Base-by-base conservation (phyloP, 2,113 vertebrate genomes). In the Leptocoma aspasia region DNA sequence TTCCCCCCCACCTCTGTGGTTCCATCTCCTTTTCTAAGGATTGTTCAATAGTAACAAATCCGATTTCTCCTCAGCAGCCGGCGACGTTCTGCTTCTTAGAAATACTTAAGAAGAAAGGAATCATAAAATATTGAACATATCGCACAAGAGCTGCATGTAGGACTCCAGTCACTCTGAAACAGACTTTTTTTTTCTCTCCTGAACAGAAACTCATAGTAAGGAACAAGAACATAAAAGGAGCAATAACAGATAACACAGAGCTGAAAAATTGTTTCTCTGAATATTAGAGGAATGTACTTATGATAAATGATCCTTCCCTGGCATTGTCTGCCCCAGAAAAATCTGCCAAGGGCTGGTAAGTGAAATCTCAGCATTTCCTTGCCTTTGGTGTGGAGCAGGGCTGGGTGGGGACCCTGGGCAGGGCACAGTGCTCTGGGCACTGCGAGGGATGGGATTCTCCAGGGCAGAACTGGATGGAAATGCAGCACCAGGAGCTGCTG, bases 231-330 rank as follows among this genome's bases (percentile, higher is more conserved):
- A 84, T 78, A 96, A 95, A 93, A 86, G 28, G 35, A 92, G 86
- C 63, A 64, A 81, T 65, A 86, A 85, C 54, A 94, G 92, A 92
- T 95, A 95, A 91, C 75, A 30, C 31, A 27, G 59, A 59, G 82
- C 84, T 90, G 91, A 86, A 77, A 95, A 96, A 79, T 45, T 64
- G 91, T 92, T 96, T 68, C 89, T 92, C 53, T 82, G 95, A 92
- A 92, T 95, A 96, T 94, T 94, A 76, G 72, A 92, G 78, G 85
- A 42, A 89, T 54, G 60, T 75, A 5, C 65, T 53, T 70, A 20
- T 84, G 93, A 97, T 49, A 95, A 96, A 96, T 68, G 78, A 90
- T 57, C 85, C 69, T 73, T 63, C 56, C 81, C 90, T 42, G 45
- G 33, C 4, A 54, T 39, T 82, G 64, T 79, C 69, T 92, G 89